phyloP scores from a whole-genome alignment of 2,797 vertebrate species.

The Perodicticus potto region DNA sequence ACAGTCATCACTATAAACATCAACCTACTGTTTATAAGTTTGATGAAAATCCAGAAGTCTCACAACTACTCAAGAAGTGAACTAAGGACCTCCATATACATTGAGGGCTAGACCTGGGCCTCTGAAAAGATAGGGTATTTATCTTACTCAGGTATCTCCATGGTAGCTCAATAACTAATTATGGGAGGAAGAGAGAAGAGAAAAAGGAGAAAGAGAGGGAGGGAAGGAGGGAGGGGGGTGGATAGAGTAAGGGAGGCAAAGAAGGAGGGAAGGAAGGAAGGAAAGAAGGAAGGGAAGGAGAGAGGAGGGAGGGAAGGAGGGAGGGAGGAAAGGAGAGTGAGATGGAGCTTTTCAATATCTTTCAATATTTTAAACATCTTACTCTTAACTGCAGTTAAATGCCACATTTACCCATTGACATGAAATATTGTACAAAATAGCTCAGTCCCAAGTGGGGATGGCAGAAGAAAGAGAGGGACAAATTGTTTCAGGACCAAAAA shows the following conservation, averaged over 20 bases:
- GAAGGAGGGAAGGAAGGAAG: not conserved
- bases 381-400: not conserved
- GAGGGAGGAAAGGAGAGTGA: not conserved
- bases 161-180: not conserved
- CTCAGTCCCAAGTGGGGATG: not conserved
- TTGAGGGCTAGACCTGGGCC: not conserved
- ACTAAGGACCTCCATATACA: not conserved
- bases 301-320: not conserved
- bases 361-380: not conserved
- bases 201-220: not conserved
- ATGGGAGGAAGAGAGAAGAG: not conserved
- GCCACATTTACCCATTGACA: not conserved
- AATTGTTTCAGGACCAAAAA: not conserved
- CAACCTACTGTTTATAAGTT: not conserved
- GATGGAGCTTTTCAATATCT: not conserved
- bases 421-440: not conserved
- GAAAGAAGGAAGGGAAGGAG: too few species aligned
- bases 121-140: not conserved
- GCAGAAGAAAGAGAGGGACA: not conserved
- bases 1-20: not conserved
- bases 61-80: not conserved
- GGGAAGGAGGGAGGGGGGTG: too few species aligned
- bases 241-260: not conserved
- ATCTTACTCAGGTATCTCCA: not conserved
- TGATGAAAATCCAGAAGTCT: conserved; percentile 6